Percentiles rank a stretch among this genome's conserved stretches.
phyloP scores from a whole-genome alignment of 1,140 invertebrate genomes.

The Nilaparvata lugens region DNA sequence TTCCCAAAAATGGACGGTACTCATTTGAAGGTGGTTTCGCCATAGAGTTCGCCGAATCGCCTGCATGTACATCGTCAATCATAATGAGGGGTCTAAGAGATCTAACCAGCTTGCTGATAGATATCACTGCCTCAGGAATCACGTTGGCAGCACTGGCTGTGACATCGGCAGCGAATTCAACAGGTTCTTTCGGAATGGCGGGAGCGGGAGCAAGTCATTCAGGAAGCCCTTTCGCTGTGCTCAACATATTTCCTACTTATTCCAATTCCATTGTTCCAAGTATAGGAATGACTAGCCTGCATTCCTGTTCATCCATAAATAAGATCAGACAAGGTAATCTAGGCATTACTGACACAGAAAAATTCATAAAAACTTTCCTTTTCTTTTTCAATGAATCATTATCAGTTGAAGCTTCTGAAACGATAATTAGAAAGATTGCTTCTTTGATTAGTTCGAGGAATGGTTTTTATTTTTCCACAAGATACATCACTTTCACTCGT shows the following conservation, averaged over 20 bases:
- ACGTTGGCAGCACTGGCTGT: slow-evolving; percentile 27
- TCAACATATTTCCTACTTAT: neutral
- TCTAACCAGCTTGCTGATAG: slow-evolving; percentile 24
- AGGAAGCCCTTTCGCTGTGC: slow-evolving; percentile 6
- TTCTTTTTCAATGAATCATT: no score
- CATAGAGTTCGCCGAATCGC: slow-evolving; percentile 33
- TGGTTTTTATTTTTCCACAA: slow-evolving; percentile 1
- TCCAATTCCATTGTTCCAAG: slow-evolving; percentile 4
- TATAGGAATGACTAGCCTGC: slow-evolving; percentile 4
- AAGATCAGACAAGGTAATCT: no score
- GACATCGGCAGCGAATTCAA: no score
- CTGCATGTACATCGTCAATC: slow-evolving; percentile 28
- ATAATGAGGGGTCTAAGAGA: slow-evolving; percentile 31
- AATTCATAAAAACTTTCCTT: no score
- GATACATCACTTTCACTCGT: no score
- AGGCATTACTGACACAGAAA: no score
- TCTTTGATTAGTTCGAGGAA: neutral
- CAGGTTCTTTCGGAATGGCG: slow-evolving; percentile 30
- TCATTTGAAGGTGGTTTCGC: slow-evolving; percentile 36
- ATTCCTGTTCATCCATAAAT: neutral
- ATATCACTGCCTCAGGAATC: slow-evolving; percentile 22
- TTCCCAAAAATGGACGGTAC: slow-evolving; percentile 34
- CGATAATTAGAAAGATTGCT: slow-evolving; percentile 6
- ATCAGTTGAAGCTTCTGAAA: no score
- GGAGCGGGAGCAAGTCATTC: slow-evolving; percentile 15